phyloP scores from a whole-genome alignment of 92 coral and sea anemone species.

The Epizoanthus scotinus region DNA sequence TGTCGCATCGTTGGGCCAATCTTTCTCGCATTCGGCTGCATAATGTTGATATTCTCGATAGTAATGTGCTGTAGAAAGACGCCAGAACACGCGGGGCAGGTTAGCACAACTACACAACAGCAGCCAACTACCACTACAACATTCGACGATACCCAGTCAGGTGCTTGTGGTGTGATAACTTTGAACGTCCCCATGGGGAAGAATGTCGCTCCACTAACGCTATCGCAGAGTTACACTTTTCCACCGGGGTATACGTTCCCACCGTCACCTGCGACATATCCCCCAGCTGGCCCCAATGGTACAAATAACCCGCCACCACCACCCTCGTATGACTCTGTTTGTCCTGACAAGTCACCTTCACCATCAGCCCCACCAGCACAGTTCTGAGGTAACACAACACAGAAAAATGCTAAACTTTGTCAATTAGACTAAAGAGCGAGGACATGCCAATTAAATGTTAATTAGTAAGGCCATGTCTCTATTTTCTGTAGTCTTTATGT shows the following conservation, averaged over 20 bases:
- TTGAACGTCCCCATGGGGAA: not conserved
- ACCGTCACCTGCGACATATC: too few relatives aligned
- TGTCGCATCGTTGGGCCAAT: conserved; percentile 71
- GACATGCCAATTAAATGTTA: too few relatives aligned
- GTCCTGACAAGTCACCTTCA: not conserved
- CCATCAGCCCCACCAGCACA: not conserved
- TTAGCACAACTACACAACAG: not conserved
- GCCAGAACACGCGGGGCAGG: not conserved
- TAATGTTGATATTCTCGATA: not conserved
- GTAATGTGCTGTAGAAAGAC: not conserved
- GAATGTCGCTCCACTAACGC: not conserved
- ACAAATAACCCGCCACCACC: conserved; percentile 1
- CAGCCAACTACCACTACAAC: not conserved
- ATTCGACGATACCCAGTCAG: not conserved
- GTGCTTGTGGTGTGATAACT: not conserved
- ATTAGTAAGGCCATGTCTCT: too few relatives aligned
- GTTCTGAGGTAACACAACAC: not conserved
- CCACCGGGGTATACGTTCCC: too few relatives aligned
- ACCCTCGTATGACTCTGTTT: conserved; percentile 9
- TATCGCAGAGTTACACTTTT: too few relatives aligned
- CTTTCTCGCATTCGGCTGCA: conserved; percentile 48
- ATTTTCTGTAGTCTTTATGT: too few relatives aligned
- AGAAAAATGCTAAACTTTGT: too few relatives aligned
- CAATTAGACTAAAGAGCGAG: too few relatives aligned
- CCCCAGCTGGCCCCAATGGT: not conserved